Base-by-base conservation (phyloP, 2,888 invertebrate species). In the Agonopterix arenella region DNA sequence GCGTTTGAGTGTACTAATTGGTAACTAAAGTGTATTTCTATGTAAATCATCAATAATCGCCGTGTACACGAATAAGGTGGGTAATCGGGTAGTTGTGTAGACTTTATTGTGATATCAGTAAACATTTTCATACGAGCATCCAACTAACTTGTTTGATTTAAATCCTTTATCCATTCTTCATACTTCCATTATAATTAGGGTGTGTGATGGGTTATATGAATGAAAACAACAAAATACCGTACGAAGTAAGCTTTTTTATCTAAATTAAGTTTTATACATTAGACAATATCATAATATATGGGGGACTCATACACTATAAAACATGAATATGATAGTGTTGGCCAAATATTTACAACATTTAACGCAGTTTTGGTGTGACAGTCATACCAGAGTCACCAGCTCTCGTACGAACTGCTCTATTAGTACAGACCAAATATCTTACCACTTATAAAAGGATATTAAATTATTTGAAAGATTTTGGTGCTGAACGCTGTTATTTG, bases 111-210 rank as follows among this genome's bases (percentile, higher is more conserved):
- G 89, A 89, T 89, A 89, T 84, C 89, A 89, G 81, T 89, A 89
- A 89, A 89, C 86, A 88, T 88, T 89, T 89, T 89, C 89, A 88
- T 89, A 89, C 89, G 86, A 88, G 89, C 89, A 89, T 89, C 78
- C 73, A 76, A 64, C 16, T 45, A 4, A 8, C 49, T 65, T 66
- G 73, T 79, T 77, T 77, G 66, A 81, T 75, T 67, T 56, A 8
- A 10, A 45, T 43, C 28, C 11, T 40, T 47, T 7, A 8, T 42
- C 8, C 43, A 2, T 50, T 28, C 18, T 36, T 43, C 46, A 51
- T 58, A 49, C 45, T 28, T 28, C 7, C 28, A 7, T 28, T 7
- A 28, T 28, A 5, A 28, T 28, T 1, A 49, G 48, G 56, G 51
- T 45, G 36, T 18, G 38, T 46, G 7, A 2, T 49, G 40, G 47